Base-by-base conservation (phyloP, 1,140 invertebrate species). In the Metaphire vulgaris region DNA sequence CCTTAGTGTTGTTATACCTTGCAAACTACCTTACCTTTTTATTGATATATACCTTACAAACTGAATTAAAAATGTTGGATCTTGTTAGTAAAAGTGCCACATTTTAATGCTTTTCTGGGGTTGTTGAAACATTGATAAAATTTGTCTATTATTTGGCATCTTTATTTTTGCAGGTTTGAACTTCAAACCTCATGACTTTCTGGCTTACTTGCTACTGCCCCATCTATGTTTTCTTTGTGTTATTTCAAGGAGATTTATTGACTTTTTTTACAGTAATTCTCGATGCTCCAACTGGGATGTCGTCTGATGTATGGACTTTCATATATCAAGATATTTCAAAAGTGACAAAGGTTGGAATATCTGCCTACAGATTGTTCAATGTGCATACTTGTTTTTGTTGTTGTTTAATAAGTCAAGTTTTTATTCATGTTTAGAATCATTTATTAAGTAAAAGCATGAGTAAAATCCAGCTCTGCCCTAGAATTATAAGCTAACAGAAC, bases 271-370 rank as follows among this genome's bases (percentile, higher is more conserved):
- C 74, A 85, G 84, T 86, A 30, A 77, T 86, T 69, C 76, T 86
- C 31, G 85, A 86, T 80, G 80, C 83, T 2, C 85, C 85, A 12
- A 84, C 82, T 69, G 85, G 84, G 0, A 83, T 84, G 81, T 82
- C 79, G 31, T 86, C 85, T 29, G 85, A 86, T 82, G 81, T 83
- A 0, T 86, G 85, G 85, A 28, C 81, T 29, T 76, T 83, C 12
- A 78, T 85, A 0, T 78, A 78, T 74, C 80, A 80, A 16, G 79
- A 80, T 72, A 73, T 86, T 30, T 76, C 83, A 14, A 80, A 82
- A 76, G 77, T 81, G 76, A 80, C 82, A 30, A 81, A 80, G 71
- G 84, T 85, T 81, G 75, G 77, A 28, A 2, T 66, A 29, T 29
- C 2, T 14, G 33, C 28, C 1, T 76, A 70, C 32, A 41, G 21